Evolutionary conservation across 2,888 invertebrate species (phyloP), one percentile per base, ranked within the genome.

Genomic region (Candidula unifasciata): DNA sequence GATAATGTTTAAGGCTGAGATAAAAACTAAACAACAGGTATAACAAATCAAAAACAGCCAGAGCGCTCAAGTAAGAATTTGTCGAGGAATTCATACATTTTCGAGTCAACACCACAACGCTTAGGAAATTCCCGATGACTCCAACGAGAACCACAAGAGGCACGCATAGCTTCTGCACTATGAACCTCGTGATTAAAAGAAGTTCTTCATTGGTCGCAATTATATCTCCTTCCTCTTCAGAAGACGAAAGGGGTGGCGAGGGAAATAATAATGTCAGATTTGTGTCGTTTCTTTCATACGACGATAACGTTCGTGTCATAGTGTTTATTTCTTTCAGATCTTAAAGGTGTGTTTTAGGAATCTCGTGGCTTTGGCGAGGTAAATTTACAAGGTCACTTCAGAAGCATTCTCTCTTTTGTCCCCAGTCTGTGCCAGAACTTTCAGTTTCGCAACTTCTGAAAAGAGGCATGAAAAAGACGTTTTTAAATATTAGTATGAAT

Each of bases 11-110:
- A 30, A 76, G 68, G 24, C 76, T 82, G 66, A 74, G 82, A 24
- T 37, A 13, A 76, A 64, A 69, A 76, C 95, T 95, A 91, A 96
- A 95, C 71, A 96, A 93, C 84, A 96, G 94, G 93, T 96, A 96
- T 82, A 96, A 94, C 86, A 96, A 94, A 91, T 96, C 96, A 85
- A 96, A 96, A 85, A 96, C 94, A 69, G 96, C 96, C 88, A 96
- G 93, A 0, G 96, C 96, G 52, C 96, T 96, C 89, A 96, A 94
- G 93, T 96, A 96, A 88, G 89, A 90, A 87, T 93, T 93, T 33
- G 93, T 93, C 2, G 93, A 93, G 13, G 90, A 89, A 35, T 89
- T 88, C 93, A 93, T 93, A 69, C 90, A 90, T n/a, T 89, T 87
- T 18, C 91, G 88, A 1, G 92, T 92, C 57, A 93, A 88, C 8